Base-by-base conservation (phyloP, 2,888 invertebrate species). In the Epicampocera succincta region DNA sequence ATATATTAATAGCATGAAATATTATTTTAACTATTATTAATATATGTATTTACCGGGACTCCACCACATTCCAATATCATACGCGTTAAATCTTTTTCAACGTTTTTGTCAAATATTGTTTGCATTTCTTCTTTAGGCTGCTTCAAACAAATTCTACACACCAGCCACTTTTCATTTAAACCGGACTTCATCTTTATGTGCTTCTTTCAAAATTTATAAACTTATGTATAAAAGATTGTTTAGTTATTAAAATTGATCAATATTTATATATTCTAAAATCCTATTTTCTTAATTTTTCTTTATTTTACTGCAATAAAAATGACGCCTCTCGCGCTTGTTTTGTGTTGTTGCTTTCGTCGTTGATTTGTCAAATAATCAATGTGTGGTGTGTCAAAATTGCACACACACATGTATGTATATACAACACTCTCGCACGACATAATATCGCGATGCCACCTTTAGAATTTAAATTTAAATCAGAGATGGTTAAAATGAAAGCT, bases 41-140 rank as follows among this genome's bases (percentile, higher is more conserved):
- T 44, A 48, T 29, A 21, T 60, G 4, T 17, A 85, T 87, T 86
- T 85, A 89, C 89, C 13, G 89, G 89, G 71, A 89, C 89, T 61
- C 89, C 89, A 33, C 89, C 90, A 77, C 89, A 89, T 74, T 89
- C 88, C 17, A 88, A 80, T 21, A 89, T 89, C 90, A 89, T 89
- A 54, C 87, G 84, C 21, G 90, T 89, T 74, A 89, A 83, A 77
- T 89, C 89, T 85, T 88, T 88, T 65, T 87, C 86, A 50, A 82
- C 81, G 73, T 87, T 88, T 78, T 87, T 86, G 74, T 87, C 86
- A 78, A 89, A 89, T 85, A 89, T 89, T 72, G 86, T 85, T 33
- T 85, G 86, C 89, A 89, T 88, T 11, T 86, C 77, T 61, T 89
- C 88, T 44, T 87, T 87, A 1, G 89, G 90, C 81, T 89, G 90